A percentile compares a stretch with the other conserved stretches of the same genome.
Evolutionary conservation across 2,113 vertebrate species (phyloP).

Genomic region (Apteryx owenii): DNA sequence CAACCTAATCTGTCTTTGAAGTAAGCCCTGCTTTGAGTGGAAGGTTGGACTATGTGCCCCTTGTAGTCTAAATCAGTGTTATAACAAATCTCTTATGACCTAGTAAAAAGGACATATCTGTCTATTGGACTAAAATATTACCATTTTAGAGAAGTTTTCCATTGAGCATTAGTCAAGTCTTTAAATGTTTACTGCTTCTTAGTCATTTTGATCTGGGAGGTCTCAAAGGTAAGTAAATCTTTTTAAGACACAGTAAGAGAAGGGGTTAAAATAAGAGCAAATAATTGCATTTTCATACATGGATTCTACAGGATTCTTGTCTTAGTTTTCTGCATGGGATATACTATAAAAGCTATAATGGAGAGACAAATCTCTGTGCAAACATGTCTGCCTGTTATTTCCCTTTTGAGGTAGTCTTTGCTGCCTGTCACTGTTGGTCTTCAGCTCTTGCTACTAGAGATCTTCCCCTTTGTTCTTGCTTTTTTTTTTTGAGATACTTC

Average conservation of each 20-base stretch:
- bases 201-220: not conserved
- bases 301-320: not conserved
- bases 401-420: not conserved
- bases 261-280: not conserved
- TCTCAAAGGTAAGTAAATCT: not conserved
- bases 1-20: not conserved
- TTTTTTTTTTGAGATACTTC: not conserved
- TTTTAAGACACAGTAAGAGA: not conserved
- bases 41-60: not conserved
- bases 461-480: not conserved
- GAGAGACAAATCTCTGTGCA: not conserved
- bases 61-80: not conserved
- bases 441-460: not conserved
- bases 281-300: not conserved
- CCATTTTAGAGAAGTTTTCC: not conserved
- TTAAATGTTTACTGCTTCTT: not conserved
- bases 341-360: not conserved
- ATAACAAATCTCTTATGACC: not conserved
- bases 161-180: not conserved
- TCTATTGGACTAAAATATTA: not conserved
- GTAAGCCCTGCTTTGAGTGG: not conserved
- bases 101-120: not conserved
- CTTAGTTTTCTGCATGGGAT: not conserved
- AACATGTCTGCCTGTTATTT: not conserved
- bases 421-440: not conserved